phyloP scores from a whole-genome alignment of 2,888 invertebrate species.

The Caenorhabditis becei region DNA sequence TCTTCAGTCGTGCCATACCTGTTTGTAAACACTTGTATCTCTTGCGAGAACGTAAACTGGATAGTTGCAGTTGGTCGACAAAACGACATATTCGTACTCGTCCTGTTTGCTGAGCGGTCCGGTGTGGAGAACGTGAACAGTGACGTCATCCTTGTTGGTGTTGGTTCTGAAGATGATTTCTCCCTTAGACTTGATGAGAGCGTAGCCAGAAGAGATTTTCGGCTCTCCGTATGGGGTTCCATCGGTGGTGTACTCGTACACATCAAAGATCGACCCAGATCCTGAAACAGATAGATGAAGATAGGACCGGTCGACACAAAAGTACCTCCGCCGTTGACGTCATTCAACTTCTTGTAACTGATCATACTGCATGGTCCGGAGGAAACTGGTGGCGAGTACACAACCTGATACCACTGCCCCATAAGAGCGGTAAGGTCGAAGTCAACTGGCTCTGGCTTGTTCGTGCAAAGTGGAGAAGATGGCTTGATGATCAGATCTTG shows the following conservation, averaged over 20 bases:
- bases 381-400: conserved; percentile 81
- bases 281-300: conserved; percentile 14
- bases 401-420: conserved; percentile 81
- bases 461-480: conserved; percentile 80
- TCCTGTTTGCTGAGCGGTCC: conserved; percentile 78
- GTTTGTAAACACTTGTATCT: conserved; percentile 81
- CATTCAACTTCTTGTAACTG: conserved; percentile 81
- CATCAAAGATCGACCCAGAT: conserved; percentile 79
- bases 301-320: background rate
- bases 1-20: conserved; percentile 71
- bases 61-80: conserved; percentile 82
- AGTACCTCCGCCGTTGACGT: conserved; percentile 48
- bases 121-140: conserved; percentile 79
- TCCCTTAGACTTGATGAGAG: conserved; percentile 80
- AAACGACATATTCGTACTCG: conserved; percentile 81
- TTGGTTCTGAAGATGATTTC: conserved; percentile 81
- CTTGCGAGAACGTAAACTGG: conserved; percentile 81
- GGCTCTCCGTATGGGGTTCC: conserved; percentile 81
- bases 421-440: conserved; percentile 80
- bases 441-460: conserved; percentile 80
- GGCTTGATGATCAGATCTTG: conserved; percentile 81
- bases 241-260: conserved; percentile 82
- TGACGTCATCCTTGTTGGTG: conserved; percentile 80
- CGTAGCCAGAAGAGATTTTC: conserved; percentile 81
- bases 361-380: conserved; percentile 81